Conservation (phyloP, 1,140 invertebrate species). For the Bombyx mandarina region DNA sequence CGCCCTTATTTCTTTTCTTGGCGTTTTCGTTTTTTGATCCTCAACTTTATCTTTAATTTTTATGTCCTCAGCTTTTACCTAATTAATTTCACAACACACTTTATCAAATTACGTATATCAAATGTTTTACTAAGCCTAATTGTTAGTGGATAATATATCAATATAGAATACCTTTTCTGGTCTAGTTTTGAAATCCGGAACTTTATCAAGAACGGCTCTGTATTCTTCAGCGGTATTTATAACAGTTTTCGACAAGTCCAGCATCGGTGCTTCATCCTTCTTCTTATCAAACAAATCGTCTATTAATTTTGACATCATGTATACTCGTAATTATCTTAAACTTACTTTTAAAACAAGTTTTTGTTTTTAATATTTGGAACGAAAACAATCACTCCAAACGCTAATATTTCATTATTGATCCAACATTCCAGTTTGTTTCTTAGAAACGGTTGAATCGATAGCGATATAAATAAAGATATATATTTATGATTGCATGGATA, state of each 20-base stretch:
- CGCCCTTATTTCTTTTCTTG: slow-evolving; percentile 75
- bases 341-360: no score
- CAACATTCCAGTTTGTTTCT: slow-evolving; percentile 26
- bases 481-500: no score
- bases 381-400: no score
- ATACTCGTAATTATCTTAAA: slow-evolving; percentile 4
- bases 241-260: slow-evolving; percentile 87
- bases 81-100: slow-evolving; percentile 3
- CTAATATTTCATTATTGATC: slow-evolving; percentile 21
- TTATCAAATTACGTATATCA: neutral
- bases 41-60: slow-evolving; percentile 77
- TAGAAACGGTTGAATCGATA: slow-evolving; percentile 49
- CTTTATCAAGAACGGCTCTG: slow-evolving; percentile 83
- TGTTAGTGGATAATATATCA: slow-evolving; percentile 6
- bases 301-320: slow-evolving; percentile 73
- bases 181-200: slow-evolving; percentile 91
- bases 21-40: slow-evolving; percentile 77
- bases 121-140: neutral
- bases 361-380: no score
- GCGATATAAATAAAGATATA: slow-evolving; percentile 10
- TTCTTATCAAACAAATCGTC: slow-evolving; percentile 89
- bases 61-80: slow-evolving; percentile 76
- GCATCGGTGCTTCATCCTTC: slow-evolving; percentile 84
- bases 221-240: slow-evolving; percentile 86
- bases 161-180: slow-evolving; percentile 80